Percentiles rank a stretch among this genome's conserved stretches.
Conservation (phyloP, 2,888 invertebrate species). For the Tanypteryx hageni region DNA sequence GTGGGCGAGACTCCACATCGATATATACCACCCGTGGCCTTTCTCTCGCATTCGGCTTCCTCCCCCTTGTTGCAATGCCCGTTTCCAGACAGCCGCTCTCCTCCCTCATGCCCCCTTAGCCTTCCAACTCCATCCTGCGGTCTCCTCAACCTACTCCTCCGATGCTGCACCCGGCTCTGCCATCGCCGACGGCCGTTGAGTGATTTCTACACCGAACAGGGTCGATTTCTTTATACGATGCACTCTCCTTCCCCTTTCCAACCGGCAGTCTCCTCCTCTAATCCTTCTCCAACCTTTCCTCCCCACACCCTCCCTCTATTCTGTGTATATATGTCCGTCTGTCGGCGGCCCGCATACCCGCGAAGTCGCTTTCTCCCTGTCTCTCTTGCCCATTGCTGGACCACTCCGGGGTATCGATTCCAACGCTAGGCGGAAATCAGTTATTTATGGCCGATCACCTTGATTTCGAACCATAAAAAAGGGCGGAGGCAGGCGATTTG, state of each 20-base stretch:
- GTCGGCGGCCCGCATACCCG: not conserved
- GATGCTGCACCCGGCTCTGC: not conserved
- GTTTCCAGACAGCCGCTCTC: not conserved
- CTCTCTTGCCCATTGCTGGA: not conserved
- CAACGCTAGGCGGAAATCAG: not conserved
- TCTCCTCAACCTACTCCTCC: not conserved
- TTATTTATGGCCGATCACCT: too few relatives aligned
- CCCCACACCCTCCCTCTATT: not conserved
- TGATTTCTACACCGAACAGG: constrained; percentile 25
- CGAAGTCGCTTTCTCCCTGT: not conserved
- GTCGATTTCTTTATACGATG: constrained; percentile 59
- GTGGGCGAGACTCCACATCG: too few relatives aligned
- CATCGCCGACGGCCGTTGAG: constrained; percentile 16
- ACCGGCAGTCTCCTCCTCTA: not conserved
- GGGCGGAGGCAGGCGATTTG: too few relatives aligned
- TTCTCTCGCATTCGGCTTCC: not conserved
- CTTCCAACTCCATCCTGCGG: too few relatives aligned
- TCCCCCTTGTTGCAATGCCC: not conserved
- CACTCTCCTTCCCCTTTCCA: constrained; percentile 2
- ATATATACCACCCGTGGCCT: too few relatives aligned
- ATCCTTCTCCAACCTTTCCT: too few relatives aligned
- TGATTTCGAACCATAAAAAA: too few relatives aligned
- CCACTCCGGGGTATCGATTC: not conserved
- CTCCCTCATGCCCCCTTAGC: not conserved
- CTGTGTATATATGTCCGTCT: not conserved